Conservation (phyloP, 2,113 vertebrate species). For the Tenrec ecaudatus region DNA sequence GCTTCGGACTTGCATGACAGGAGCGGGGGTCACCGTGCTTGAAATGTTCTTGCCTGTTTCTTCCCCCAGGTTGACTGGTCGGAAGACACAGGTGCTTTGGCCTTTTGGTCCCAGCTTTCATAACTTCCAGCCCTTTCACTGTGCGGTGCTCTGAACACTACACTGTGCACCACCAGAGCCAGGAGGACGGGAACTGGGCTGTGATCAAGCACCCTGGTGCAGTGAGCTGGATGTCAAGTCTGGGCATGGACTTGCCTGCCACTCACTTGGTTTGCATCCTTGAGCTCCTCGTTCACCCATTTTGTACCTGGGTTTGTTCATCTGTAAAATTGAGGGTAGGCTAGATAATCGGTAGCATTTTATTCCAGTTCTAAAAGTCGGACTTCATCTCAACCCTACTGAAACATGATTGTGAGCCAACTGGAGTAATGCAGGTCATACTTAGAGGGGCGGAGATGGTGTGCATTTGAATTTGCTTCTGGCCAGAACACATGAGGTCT, state of each 20-base stretch:
- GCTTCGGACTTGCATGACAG: neutral
- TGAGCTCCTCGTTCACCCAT: neutral
- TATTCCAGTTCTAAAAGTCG: neutral
- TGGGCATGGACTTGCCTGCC: neutral
- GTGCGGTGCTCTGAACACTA: neutral
- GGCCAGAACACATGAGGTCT: neutral
- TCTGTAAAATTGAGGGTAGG: neutral
- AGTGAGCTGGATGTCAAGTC: neutral
- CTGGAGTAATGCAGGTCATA: neutral
- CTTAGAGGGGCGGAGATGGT: neutral
- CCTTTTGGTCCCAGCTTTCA: neutral
- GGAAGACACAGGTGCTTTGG: neutral
- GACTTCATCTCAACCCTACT: neutral
- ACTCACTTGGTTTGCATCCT: neutral
- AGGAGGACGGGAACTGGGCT: too few species aligned
- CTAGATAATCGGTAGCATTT: neutral
- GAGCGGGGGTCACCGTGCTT: neutral
- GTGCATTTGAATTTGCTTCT: constrained; percentile 8
- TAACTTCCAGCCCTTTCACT: neutral
- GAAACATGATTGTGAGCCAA: neutral
- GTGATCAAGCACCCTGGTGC: too few species aligned
- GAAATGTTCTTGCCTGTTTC: neutral
- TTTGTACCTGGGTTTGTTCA: neutral
- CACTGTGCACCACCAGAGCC: neutral
- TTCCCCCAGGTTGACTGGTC: neutral